Percentiles rank a stretch among this genome's conserved stretches.
Evolutionary conservation across 2,113 vertebrate genomes (phyloP).

Genomic region (Leptobrachium ailaonicum): DNA sequence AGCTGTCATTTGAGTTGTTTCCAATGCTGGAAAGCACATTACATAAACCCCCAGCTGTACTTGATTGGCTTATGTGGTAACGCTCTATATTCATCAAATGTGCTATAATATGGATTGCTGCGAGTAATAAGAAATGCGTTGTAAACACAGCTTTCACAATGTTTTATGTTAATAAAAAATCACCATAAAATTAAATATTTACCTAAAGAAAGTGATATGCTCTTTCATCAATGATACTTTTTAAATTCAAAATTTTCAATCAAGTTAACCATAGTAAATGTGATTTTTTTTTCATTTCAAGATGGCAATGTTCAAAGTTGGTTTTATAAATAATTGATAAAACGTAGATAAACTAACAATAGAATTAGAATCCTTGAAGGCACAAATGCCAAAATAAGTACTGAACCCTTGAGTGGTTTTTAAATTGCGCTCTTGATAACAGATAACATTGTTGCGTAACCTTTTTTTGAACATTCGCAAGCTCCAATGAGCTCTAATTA

Average conservation of each 20-base stretch:
- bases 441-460: conserved; percentile 64
- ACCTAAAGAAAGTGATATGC: too few relatives aligned
- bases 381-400: conserved; percentile 60
- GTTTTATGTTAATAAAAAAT: too few relatives aligned
- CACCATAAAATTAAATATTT: too few relatives aligned
- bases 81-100: conserved; percentile 72
- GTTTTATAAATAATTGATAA: too few relatives aligned
- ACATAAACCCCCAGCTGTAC: conserved; percentile 57
- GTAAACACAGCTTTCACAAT: not conserved
- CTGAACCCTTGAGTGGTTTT: conserved; percentile 63
- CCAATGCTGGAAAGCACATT: conserved; percentile 72
- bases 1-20: conserved; percentile 67
- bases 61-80: conserved; percentile 62
- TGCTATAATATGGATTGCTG: conserved; percentile 71
- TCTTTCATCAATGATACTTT: too few relatives aligned
- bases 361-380: conserved; percentile 54
- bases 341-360: too few relatives aligned
- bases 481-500: conserved; percentile 61
- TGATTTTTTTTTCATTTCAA: too few relatives aligned
- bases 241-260: too few relatives aligned
- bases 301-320: too few relatives aligned
- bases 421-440: conserved; percentile 64
- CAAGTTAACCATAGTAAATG: too few relatives aligned
- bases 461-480: conserved; percentile 51
- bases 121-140: conserved; percentile 15